A percentile compares a stretch with the other conserved stretches of the same genome.
Conservation (phyloP, 2,113 vertebrate genomes). For the Cheilinus undulatus region DNA sequence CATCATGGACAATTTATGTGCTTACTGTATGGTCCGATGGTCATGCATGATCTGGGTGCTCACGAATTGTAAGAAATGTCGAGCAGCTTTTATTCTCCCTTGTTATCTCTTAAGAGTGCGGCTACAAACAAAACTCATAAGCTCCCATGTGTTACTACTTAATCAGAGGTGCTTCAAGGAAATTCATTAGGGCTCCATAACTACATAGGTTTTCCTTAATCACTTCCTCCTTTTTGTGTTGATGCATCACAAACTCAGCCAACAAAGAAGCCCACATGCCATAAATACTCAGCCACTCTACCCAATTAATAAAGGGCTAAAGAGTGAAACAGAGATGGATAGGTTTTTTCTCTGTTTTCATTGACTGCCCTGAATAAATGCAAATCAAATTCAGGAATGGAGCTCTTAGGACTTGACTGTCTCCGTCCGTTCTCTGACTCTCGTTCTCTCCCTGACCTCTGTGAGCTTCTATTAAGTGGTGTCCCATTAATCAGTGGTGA, state of each 20-base stretch:
- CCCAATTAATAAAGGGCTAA: conserved; percentile 4
- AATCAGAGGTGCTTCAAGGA: not conserved
- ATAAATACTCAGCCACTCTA: not conserved
- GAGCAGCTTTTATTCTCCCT: too few species aligned
- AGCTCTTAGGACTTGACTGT: not conserved
- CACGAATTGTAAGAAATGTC: too few species aligned
- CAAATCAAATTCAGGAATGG: not conserved
- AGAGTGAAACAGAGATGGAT: not conserved
- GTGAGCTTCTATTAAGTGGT: conserved; percentile 2
- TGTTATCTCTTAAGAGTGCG: too few species aligned
- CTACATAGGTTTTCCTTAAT: not conserved
- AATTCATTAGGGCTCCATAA: not conserved
- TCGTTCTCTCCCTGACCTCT: conserved; percentile 29
- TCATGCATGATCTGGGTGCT: too few species aligned
- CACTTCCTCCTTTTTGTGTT: not conserved
- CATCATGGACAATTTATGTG: too few species aligned
- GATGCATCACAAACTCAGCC: not conserved
- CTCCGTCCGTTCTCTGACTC: not conserved
- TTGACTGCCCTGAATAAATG: not conserved
- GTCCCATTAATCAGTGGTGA: conserved; percentile 46
- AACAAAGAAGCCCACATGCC: not conserved
- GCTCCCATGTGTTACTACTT: not conserved
- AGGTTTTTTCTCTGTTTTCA: not conserved
- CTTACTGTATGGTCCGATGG: too few species aligned
- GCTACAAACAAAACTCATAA: not conserved